Evolutionary conservation across 2,888 invertebrate genomes (phyloP).

Genomic region (Litoditis marina): DNA sequence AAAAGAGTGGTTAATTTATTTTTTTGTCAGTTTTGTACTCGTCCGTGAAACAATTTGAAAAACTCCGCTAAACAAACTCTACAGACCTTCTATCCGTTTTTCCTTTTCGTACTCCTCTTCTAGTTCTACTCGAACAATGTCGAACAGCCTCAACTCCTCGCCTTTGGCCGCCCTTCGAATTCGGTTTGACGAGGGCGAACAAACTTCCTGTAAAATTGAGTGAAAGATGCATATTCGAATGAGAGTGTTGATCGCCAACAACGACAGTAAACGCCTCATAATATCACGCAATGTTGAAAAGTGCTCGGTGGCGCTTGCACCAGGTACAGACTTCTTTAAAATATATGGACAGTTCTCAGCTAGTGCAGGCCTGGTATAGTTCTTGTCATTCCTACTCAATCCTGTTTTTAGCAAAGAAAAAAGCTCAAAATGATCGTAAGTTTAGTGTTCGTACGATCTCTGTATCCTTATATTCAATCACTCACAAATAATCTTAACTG

Average conservation of each 20-base stretch:
- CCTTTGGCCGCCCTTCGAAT: constrained; percentile 1
- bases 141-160: constrained; percentile 37
- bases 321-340: too few species aligned
- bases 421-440: too few species aligned
- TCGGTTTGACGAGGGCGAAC: constrained; percentile 15
- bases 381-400: too few species aligned
- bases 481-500: too few species aligned
- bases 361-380: too few species aligned
- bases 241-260: too few species aligned
- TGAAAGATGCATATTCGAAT: background rate
- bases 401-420: too few species aligned
- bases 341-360: too few species aligned
- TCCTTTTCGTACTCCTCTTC: constrained; percentile 22
- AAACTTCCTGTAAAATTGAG: constrained; percentile 30
- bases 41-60: background rate
- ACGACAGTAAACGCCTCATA: too few species aligned
- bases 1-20: background rate
- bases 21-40: background rate
- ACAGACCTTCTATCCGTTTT: constrained; percentile 14
- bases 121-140: constrained; percentile 45
- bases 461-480: background rate
- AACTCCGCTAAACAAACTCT: background rate
- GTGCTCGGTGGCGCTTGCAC: too few species aligned
- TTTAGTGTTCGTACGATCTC: too few species aligned
- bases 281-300: too few species aligned